Base-by-base conservation (phyloP, 2,797 vertebrate genomes). In the Paedocypris micromegethes region DNA sequence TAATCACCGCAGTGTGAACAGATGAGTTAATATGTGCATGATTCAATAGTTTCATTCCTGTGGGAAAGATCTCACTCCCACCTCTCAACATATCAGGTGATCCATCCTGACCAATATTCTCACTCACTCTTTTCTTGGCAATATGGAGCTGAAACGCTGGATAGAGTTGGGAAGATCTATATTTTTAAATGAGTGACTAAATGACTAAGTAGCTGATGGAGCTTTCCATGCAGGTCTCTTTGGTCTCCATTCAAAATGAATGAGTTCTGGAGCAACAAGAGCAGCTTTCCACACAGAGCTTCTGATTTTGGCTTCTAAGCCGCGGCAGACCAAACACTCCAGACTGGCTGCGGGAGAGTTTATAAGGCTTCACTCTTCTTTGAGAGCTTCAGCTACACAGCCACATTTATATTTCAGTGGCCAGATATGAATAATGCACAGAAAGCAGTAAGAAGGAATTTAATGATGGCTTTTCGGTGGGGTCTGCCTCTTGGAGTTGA, bases 391-490 rank as follows among this genome's bases (percentile, higher is more conserved):
- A 80, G 86, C 86, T 89, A 87, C 86, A 84, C 78, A 49, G 81
- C 85, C 85, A 76, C 90, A 92, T 94, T 90, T 86, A 93, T 94
- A 93, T 93, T 94, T 93, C 89, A 96, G 83, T 82, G 83, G 78
- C 79, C 78, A 80, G 79, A 83, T 90, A 93, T 94, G 90, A 94
- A 95, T 94, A 93, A 94, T 94, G 92, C 90, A 93, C 90, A 86
- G 80, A 85, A 86, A 87, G 85, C 84, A 86, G 88, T 82, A 85
- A 91, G 88, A 88, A 88, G 81, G 84, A 88, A 89, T 92, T 93
- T 93, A 93, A 93, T 93, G 92, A 93, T 88, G 88, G 85, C 80
- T 83, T 84, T 76, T 89, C 86, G 89, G 87, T 86, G 68, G 77
- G 79, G 82, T 70, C 83, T 78, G 74, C 76, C 80, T 77, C 82